Percentiles rank a stretch among this genome's conserved stretches.
Conservation (phyloP, 1,140 invertebrate species). For the Dinoponera quadriceps region DNA sequence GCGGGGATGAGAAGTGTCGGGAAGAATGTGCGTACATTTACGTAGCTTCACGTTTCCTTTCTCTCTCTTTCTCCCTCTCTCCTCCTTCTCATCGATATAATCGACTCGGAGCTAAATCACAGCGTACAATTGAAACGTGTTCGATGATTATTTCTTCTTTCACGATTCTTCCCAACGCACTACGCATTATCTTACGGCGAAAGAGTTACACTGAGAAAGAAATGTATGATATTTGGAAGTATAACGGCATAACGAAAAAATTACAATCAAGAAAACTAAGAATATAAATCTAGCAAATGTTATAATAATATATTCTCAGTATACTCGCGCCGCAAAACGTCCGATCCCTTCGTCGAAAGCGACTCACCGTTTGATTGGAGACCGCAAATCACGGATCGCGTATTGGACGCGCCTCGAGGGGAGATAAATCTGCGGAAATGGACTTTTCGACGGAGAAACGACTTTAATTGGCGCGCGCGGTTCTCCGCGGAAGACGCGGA, state of each 20-base stretch:
- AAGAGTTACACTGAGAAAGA: no score
- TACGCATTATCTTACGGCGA: no score
- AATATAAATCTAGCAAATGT: no score
- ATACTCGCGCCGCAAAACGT: no score
- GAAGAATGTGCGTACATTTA: neutral
- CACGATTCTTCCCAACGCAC: no score
- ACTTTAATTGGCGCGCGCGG: constrained; percentile 72
- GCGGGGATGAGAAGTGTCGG: neutral
- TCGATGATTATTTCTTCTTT: neutral
- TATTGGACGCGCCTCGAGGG: neutral
- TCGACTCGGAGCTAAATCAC: neutral
- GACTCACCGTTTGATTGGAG: constrained; percentile 13
- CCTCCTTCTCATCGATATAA: neutral
- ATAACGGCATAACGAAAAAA: no score
- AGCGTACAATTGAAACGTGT: neutral
- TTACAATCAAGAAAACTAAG: neutral
- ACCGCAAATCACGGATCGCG: neutral
- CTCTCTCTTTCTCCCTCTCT: neutral
- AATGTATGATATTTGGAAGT: no score
- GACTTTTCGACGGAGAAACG: constrained; percentile 65
- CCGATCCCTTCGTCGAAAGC: constrained; percentile 8
- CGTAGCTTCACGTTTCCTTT: neutral
- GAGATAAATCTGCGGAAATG: constrained; percentile 72
- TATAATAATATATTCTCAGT: no score
- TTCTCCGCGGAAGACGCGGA: constrained; percentile 48